A percentile compares a stretch with the other conserved stretches of the same genome.
Evolutionary conservation across 2,888 invertebrate species (phyloP).

Genomic region (Epinotia brunnichana): DNA sequence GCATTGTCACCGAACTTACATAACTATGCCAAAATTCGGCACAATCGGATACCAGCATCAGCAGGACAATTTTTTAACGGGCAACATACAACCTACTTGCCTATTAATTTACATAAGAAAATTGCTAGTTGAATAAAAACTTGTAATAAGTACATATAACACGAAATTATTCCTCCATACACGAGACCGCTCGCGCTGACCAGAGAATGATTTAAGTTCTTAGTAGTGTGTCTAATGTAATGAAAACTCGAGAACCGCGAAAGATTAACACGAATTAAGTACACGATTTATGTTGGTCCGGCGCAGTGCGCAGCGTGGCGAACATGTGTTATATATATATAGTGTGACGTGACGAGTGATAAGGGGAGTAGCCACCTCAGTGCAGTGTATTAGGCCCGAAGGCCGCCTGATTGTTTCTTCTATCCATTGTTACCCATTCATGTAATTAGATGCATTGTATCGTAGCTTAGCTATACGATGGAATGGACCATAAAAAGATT

Average conservation of each 20-base stretch:
- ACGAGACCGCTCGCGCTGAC: too few species aligned
- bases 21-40: too few species aligned
- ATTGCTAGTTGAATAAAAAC: too few species aligned
- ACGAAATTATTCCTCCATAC: too few species aligned
- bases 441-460: conserved; percentile 14
- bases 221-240: conserved; percentile 11
- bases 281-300: conserved; percentile 9
- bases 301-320: conserved; percentile 5
- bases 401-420: conserved; percentile 25
- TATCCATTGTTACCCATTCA: conserved; percentile 14
- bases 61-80: too few species aligned
- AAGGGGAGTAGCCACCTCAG: not conserved
- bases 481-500: not conserved
- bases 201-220: too few species aligned
- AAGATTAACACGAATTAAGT: conserved; percentile 5
- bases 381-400: conserved; percentile 1
- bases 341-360: conserved; percentile 8
- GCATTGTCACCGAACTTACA: too few species aligned
- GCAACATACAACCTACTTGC: too few species aligned
- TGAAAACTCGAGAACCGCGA: conserved; percentile 2
- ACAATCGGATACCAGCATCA: too few species aligned
- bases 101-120: too few species aligned
- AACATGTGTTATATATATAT: conserved; percentile 27
- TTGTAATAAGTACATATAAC: too few species aligned
- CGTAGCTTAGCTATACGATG: not conserved